These are phyloP conservation scores for Ctenodactylus gundi DNA, from an alignment of 2,113 vertebrate genomes.

Conservation along the genomic window DNA sequence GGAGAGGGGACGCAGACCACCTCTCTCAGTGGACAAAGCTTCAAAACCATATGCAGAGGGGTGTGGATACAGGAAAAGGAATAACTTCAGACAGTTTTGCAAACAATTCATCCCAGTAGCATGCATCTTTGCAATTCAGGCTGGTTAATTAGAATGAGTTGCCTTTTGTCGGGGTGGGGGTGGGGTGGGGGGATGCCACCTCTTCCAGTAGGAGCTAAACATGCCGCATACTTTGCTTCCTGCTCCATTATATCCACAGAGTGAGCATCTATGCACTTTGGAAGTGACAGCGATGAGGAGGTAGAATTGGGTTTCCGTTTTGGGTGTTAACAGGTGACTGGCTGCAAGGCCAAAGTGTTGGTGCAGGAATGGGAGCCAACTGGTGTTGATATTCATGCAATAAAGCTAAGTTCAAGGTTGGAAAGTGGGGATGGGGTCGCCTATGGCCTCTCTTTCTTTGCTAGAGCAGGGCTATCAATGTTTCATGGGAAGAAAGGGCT, in stretches of 20 bases:
- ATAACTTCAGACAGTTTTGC: neutral
- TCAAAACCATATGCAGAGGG: neutral
- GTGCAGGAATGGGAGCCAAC: neutral
- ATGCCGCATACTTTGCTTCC: neutral
- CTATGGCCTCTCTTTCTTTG: neutral
- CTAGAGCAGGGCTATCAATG: neutral
- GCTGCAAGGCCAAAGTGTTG: neutral
- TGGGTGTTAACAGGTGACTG: neutral
- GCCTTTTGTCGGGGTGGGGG: neutral
- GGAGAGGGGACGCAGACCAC: neutral
- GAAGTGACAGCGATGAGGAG: neutral
- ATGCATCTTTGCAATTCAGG: neutral
- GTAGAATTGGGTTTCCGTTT: neutral
- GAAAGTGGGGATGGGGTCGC: neutral
- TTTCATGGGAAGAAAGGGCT: neutral
- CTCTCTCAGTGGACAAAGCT: neutral
- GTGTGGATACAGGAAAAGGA: neutral
- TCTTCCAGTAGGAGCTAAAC: neutral
- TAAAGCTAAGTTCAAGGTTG: neutral
- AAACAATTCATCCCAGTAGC: neutral
- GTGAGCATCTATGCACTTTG: neutral
- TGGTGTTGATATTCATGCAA: neutral
- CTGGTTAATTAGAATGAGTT: neutral
- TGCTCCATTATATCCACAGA: neutral
- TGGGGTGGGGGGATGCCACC: neutral